Evolutionary conservation across 2,888 invertebrate species (phyloP).

Genomic region (Tortrix viridana): DNA sequence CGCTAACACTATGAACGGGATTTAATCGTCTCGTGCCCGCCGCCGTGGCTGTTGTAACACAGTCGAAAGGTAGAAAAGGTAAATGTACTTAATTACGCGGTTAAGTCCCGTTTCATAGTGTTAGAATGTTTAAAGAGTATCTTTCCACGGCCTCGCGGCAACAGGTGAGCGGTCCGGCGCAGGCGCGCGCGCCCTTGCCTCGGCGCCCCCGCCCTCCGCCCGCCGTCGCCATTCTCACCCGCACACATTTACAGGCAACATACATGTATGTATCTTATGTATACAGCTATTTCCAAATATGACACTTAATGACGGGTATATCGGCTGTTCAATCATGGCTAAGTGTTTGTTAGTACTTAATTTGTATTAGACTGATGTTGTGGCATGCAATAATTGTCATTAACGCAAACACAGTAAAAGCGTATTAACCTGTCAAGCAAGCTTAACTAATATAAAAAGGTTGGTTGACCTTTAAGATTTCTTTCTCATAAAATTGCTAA

Average conservation of each 20-base stretch:
- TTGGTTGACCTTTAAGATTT: not conserved
- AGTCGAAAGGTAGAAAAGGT: no score
- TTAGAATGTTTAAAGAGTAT: no score
- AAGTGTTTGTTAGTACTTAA: not conserved
- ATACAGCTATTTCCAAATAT: constrained; percentile 39
- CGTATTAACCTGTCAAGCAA: not conserved
- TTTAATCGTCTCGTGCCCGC: no score
- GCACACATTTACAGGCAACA: constrained; percentile 58
- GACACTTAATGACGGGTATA: constrained; percentile 40
- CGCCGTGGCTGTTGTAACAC: no score
- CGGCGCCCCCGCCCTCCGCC: constrained; percentile 49
- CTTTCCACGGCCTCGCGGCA: constrained; percentile 80
- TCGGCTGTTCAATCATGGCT: constrained; percentile 8
- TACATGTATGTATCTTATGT: constrained; percentile 44
- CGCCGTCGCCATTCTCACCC: constrained; percentile 73
- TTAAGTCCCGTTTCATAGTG: no score
- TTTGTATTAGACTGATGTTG: not conserved
- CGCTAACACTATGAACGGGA: no score
- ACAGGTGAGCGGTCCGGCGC: constrained; percentile 77
- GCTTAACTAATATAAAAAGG: not conserved
- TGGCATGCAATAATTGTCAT: not conserved
- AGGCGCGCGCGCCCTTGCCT: constrained; percentile 79
- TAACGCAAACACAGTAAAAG: not conserved
- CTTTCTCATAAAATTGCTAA: not conserved
- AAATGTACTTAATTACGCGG: no score